phyloP scores from a whole-genome alignment of 2,888 invertebrate species.

The Cosmia trapezina region DNA sequence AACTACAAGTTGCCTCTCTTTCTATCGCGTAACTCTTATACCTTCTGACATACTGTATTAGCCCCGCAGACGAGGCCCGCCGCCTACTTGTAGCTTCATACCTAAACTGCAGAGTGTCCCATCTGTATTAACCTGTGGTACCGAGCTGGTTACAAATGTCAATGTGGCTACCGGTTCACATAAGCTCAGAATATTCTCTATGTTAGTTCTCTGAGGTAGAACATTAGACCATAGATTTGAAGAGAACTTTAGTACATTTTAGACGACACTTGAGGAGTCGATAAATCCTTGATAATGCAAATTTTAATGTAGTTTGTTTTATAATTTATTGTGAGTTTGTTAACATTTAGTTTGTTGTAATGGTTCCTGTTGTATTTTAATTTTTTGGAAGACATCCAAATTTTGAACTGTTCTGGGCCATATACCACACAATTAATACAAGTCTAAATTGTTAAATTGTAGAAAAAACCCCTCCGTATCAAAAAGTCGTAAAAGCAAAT shows the following conservation, averaged over 20 bases:
- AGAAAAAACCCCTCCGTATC: too few relatives aligned
- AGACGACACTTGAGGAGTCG: slow-evolving; percentile 35
- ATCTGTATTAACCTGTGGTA: too few relatives aligned
- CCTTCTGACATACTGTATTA: too few relatives aligned
- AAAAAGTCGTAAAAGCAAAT: too few relatives aligned
- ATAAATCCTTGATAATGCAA: slow-evolving; percentile 22
- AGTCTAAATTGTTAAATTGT: too few relatives aligned
- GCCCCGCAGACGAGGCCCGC: too few relatives aligned
- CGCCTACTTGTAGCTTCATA: too few relatives aligned
- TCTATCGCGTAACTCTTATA: too few relatives aligned
- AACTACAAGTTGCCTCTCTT: too few relatives aligned
- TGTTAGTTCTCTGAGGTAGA: slow-evolving; percentile 32
- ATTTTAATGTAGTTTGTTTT: slow-evolving; percentile 14
- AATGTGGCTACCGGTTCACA: background rate
- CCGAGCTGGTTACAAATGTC: background rate
- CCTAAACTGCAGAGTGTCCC: too few relatives aligned
- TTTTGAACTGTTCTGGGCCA: background rate
- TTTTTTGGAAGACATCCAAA: background rate
- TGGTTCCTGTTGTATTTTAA: slow-evolving; percentile 29
- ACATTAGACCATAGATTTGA: slow-evolving; percentile 19
- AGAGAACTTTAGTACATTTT: slow-evolving; percentile 41
- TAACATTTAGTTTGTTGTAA: slow-evolving; percentile 6
- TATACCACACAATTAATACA: too few relatives aligned
- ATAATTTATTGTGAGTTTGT: slow-evolving; percentile 23
- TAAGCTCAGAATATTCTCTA: background rate